Evolutionary conservation across 2,113 vertebrate species (phyloP).

Genomic region (Phrynosoma blainvillii): DNA sequence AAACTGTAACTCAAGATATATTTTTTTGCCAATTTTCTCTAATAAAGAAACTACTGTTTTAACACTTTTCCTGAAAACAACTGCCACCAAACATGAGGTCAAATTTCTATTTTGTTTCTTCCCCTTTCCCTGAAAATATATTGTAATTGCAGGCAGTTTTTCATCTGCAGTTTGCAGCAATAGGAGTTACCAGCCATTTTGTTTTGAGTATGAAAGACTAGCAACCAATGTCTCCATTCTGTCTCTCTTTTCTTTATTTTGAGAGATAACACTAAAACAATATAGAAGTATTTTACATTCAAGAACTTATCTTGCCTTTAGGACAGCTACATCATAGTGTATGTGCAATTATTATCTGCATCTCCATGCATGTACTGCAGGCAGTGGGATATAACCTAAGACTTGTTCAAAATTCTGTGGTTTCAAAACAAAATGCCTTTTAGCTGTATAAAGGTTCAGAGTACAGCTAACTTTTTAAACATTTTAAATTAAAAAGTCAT

Average conservation of each 20-base stretch:
- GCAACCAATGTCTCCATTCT: constrained; percentile 61
- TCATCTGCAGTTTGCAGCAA: constrained; percentile 61
- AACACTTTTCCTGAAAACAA: constrained; percentile 44
- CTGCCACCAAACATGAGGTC: constrained; percentile 41
- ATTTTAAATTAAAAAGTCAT: constrained; percentile 28
- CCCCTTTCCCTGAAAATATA: constrained; percentile 56
- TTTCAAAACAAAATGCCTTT: not conserved
- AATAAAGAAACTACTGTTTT: constrained; percentile 52
- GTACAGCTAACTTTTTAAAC: not conserved
- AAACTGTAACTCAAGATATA: constrained; percentile 40
- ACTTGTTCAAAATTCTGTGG: not conserved
- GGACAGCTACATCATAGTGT: not conserved
- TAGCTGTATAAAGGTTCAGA: not conserved
- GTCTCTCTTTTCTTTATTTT: constrained; percentile 34
- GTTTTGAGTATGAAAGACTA: constrained; percentile 57
- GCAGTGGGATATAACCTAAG: not conserved
- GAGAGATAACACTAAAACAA: constrained; percentile 36
- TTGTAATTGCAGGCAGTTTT: constrained; percentile 67
- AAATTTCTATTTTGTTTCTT: constrained; percentile 56
- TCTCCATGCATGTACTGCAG: not conserved
- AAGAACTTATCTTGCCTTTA: not conserved
- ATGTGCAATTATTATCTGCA: not conserved
- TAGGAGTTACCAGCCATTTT: constrained; percentile 71
- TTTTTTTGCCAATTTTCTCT: constrained; percentile 59
- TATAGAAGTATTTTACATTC: not conserved